Evolutionary conservation across 1,140 invertebrate species (phyloP).

Genomic region (Tigriopus japonicus): DNA sequence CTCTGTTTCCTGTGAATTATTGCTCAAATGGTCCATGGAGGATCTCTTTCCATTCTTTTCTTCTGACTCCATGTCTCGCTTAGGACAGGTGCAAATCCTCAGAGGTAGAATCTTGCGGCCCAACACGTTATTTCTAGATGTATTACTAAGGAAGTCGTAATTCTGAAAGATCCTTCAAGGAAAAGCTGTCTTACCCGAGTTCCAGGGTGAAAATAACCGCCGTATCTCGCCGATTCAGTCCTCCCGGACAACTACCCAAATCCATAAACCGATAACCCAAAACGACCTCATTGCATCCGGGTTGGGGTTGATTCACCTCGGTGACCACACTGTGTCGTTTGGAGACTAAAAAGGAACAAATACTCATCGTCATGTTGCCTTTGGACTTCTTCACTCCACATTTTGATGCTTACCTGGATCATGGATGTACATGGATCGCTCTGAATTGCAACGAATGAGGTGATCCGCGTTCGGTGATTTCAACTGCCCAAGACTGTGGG

Average conservation of each 20-base stretch:
- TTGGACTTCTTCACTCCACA: neutral
- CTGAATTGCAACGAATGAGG: neutral
- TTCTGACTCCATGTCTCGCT: conserved; percentile 2
- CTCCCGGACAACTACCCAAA: neutral
- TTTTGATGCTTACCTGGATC: neutral
- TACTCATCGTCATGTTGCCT: neutral
- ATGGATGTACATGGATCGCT: neutral
- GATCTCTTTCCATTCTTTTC: neutral
- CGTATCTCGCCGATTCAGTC: neutral
- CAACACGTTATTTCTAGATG: neutral
- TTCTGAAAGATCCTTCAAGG: neutral
- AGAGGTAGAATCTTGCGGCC: neutral
- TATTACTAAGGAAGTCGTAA: neutral
- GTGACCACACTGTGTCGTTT: neutral
- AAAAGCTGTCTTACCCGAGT: neutral
- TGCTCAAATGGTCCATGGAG: neutral
- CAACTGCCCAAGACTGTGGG: neutral
- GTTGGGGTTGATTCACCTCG: neutral
- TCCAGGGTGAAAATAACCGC: neutral
- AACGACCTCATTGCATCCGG: neutral
- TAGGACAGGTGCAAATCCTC: neutral
- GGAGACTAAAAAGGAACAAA: neutral
- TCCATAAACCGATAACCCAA: neutral
- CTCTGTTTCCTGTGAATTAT: neutral
- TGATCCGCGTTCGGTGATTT: neutral